Conservation (phyloP, 2,113 vertebrate species). For the Brachypodius melanocephalos region DNA sequence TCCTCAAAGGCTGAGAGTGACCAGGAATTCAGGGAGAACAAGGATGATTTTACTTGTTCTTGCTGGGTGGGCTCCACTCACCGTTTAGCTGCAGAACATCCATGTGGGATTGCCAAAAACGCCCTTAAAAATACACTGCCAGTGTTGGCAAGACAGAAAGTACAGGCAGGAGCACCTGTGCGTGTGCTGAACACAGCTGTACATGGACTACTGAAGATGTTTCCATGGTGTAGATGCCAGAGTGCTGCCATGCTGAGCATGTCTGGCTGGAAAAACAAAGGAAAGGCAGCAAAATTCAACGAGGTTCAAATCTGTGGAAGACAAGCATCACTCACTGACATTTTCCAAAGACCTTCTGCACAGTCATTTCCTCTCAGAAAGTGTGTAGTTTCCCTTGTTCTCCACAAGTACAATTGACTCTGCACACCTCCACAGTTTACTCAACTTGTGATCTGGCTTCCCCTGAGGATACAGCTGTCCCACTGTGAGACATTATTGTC, state of each 20-base stretch:
- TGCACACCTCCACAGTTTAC: neutral
- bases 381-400: neutral
- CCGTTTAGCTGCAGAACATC: constrained; percentile 2
- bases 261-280: neutral
- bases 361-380: neutral
- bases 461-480: neutral
- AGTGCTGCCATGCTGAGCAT: neutral
- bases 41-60: constrained; percentile 29
- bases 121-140: neutral
- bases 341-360: neutral
- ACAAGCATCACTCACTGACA: neutral
- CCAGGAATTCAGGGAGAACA: neutral
- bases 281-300: neutral
- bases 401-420: neutral
- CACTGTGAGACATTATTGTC: neutral
- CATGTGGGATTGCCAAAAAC: neutral
- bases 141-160: constrained; percentile 21
- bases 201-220: neutral
- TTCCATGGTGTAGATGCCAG: neutral
- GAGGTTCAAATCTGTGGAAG: neutral
- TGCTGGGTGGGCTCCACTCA: constrained; percentile 51
- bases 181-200: neutral
- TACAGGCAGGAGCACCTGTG: constrained; percentile 34
- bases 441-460: neutral
- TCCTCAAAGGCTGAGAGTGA: neutral